These are phyloP conservation scores for Coremacera marginata DNA, from an alignment of 2,888 invertebrate species.

Conservation along the genomic window DNA sequence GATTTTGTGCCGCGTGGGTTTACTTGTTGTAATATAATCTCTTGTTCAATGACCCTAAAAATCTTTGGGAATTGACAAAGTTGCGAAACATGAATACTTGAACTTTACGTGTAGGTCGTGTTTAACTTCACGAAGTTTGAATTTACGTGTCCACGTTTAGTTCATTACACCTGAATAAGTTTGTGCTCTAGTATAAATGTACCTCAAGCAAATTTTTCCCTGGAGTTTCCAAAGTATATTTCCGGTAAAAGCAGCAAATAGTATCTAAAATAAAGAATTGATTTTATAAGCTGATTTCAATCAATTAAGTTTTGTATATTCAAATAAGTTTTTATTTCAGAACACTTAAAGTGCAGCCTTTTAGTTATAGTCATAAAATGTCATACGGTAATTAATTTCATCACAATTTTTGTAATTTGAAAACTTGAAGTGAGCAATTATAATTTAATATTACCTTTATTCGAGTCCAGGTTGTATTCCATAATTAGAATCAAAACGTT, in stretches of 20 bases:
- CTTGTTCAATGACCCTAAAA: too few species aligned
- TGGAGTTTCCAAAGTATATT: not conserved
- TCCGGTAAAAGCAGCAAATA: too few species aligned
- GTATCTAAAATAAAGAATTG: too few species aligned
- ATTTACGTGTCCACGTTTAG: too few species aligned
- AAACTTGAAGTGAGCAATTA: not conserved
- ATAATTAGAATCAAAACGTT: not conserved
- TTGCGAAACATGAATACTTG: too few species aligned
- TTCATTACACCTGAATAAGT: too few species aligned
- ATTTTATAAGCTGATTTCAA: not conserved
- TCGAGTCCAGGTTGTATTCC: not conserved
- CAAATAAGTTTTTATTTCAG: constrained; percentile 39
- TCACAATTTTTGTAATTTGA: constrained; percentile 35
- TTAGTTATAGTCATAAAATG: constrained; percentile 47
- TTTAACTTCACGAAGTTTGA: too few species aligned
- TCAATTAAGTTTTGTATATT: not conserved
- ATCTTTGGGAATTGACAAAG: too few species aligned
- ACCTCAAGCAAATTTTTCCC: not conserved
- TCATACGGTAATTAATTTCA: constrained; percentile 57
- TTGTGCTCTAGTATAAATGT: too few species aligned
- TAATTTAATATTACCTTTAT: constrained; percentile 7
- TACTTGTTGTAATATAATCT: too few species aligned
- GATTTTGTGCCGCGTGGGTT: too few species aligned
- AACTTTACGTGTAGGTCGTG: too few species aligned
- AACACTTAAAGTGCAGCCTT: constrained; percentile 52